Base-by-base conservation (phyloP, 1,140 invertebrate species). In the Babylonia areolata region DNA sequence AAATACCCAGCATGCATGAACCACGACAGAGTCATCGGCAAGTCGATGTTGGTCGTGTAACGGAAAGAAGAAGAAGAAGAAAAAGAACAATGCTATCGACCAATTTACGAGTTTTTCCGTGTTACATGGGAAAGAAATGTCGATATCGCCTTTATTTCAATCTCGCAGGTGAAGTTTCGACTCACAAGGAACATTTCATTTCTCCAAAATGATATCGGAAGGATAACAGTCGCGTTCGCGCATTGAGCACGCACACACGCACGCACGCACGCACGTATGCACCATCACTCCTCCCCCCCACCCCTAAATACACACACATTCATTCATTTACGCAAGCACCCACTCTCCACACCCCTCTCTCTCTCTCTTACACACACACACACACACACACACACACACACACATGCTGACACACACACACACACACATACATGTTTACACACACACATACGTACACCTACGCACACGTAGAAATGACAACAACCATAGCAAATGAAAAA, bases 401-500 rank as follows among this genome's bases (percentile, higher is more conserved):
- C 39, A 31, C 42, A 40, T 39, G 35, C 77, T 3, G 2, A 2
- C 20, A 35, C 69, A 73, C 69, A 35, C 69, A 73, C 69, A 35
- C 69, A 73, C 69, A 35, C 69, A 73, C 69, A 35, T 31, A 73
- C 69, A 73, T 31, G 35, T 31, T 33, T 31, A 73, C 69, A 73
- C 69, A 73, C 69, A 73, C 69, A 73, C 69, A 73, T 31, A 73
- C 69, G 35, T 31, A 73, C 69, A 73, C 69, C 33, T 3, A 35
- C 69, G 35, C 69, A 33, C 69, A 35, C 69, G 23, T 31, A 73
- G n/a, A n/a, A n/a, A n/a, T n/a, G n/a, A n/a, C n/a, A n/a, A n/a
- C n/a, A n/a, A n/a, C n/a, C n/a, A n/a, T n/a, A n/a, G n/a, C n/a
- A n/a, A n/a, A n/a, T n/a, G n/a, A n/a, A n/a, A n/a, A n/a, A n/a